Evolutionary conservation across 2,797 vertebrate genomes (phyloP).

Genomic region (Bucorvus abyssinicus): DNA sequence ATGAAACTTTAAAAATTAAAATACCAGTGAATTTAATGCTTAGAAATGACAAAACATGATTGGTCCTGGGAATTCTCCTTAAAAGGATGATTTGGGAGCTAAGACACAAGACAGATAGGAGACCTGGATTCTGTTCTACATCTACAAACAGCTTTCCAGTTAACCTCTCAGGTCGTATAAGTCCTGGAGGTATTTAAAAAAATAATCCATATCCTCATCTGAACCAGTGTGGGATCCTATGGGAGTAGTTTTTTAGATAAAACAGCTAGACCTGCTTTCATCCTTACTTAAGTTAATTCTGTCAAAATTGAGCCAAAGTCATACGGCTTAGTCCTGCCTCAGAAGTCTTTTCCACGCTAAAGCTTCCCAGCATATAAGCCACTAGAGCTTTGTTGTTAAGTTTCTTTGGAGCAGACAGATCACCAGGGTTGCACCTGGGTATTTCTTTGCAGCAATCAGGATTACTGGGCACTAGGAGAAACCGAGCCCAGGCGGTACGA

Average conservation of each 20-base stretch:
- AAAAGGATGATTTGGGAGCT: background rate
- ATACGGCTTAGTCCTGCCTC: background rate
- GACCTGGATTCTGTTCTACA: conserved; percentile 1
- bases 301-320: background rate
- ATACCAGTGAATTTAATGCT: conserved; percentile 16
- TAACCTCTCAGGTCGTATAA: background rate
- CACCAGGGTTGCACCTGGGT: background rate
- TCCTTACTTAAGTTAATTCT: background rate
- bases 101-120: background rate
- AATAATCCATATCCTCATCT: background rate
- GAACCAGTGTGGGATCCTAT: background rate
- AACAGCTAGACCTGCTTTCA: background rate
- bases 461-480: background rate
- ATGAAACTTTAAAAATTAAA: conserved; percentile 50
- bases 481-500: background rate
- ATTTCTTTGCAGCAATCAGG: background rate
- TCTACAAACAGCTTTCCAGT: background rate
- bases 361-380: background rate
- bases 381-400: background rate
- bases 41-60: conserved; percentile 13
- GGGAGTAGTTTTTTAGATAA: background rate
- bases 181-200: background rate
- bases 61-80: conserved; percentile 8
- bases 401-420: background rate
- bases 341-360: background rate